These are phyloP conservation scores for Istiophorus platypterus DNA, from an alignment of 2,113 vertebrate genomes.

Conservation along the genomic window DNA sequence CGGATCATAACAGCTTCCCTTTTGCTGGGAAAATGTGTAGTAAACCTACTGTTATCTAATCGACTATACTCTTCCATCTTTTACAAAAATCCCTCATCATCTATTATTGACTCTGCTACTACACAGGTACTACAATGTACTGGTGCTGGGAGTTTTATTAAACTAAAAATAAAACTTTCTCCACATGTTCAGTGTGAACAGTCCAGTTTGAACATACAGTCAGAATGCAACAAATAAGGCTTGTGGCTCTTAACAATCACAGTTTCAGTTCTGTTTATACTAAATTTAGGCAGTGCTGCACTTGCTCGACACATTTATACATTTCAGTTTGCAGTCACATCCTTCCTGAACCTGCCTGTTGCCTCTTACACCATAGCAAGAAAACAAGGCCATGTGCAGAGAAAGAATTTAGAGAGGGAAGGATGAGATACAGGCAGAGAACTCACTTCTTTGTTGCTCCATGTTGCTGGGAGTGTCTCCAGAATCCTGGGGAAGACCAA, in stretches of 20 bases:
- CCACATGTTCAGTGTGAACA: background rate
- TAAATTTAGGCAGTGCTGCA: constrained; percentile 29
- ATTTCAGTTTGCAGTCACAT: background rate
- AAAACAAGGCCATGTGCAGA: background rate
- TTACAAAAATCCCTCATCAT: too few relatives aligned
- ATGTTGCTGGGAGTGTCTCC: constrained; percentile 73
- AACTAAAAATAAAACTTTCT: background rate
- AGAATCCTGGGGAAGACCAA: constrained; percentile 81
- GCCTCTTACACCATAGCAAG: background rate
- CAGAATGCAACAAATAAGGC: background rate
- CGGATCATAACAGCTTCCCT: background rate
- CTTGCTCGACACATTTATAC: background rate
- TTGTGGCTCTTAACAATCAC: background rate
- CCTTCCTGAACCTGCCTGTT: background rate
- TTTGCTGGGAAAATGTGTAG: background rate
- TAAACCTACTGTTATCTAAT: background rate
- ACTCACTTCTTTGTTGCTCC: constrained; percentile 84
- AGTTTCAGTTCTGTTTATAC: constrained; percentile 64
- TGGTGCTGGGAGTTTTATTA: background rate
- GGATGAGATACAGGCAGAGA: background rate
- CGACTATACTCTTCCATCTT: background rate
- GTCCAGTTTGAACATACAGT: background rate
- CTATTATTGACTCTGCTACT: background rate
- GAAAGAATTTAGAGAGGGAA: background rate
- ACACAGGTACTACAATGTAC: background rate